Evolutionary conservation across 2,888 invertebrate species (phyloP), one percentile per base, ranked within the genome.

Genomic region (Gandaritis pyraliata): DNA sequence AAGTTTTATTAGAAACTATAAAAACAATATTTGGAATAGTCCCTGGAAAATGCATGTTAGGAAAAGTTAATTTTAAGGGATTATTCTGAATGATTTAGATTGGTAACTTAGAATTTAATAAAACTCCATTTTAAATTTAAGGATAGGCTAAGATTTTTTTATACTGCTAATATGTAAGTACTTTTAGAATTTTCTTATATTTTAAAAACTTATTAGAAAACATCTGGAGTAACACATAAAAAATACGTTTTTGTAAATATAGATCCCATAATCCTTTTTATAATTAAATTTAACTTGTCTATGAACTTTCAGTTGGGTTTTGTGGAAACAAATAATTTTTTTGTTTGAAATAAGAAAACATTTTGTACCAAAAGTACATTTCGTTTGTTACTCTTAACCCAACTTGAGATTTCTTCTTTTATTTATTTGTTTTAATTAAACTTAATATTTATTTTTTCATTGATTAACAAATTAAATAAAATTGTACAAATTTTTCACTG

Each of bases 221-320:
- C 33, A 50, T 59, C 56, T 58, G 65, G 63, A 64, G 58, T 69
- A 66, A 47, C 33, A 43, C 61, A 70, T 66, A 7, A 68, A 70
- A 70, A 72, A 83, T 56, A 53, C 36, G 23, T 48, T 55, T 54
- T 66, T 89, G 88, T 90, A 89, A 86, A 89, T 89, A 89, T 86
- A 80, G 79, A 73, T 76, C 76, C 65, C 77, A 73, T 71, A 71
- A 74, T 70, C 73, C 64, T 68, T 74, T 72, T 78, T 80, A 78
- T 78, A 80, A 76, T 82, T 78, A 78, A 81, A 72, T 78, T 74
- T 76, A 75, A 78, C 75, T 79, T 52, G 45, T 52, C 52, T 78
- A 66, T 68, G 90, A 87, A 92, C 92, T 93, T 93, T 93, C 93
- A 88, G 92, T 92, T 92, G 93, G 92, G 93, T 93, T 93, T 78